phyloP scores from a whole-genome alignment of 2,113 vertebrate species.

The Oryzias javanicus region DNA sequence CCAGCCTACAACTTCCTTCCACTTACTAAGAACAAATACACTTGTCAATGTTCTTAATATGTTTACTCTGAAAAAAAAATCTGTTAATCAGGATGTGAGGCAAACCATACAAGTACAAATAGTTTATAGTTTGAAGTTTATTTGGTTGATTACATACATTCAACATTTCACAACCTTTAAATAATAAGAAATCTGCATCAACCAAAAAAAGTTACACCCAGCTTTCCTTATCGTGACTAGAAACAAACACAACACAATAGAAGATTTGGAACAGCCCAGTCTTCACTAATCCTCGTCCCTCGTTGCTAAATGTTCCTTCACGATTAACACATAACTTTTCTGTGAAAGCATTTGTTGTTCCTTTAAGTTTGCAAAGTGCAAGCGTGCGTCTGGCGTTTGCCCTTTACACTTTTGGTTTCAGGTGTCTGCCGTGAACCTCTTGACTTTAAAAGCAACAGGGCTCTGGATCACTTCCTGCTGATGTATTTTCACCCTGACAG shows the following conservation, averaged over 20 bases:
- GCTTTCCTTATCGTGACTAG: no score
- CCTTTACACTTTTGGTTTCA: slow-evolving; percentile 38
- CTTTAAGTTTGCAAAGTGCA: slow-evolving; percentile 12
- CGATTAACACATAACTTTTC: neutral
- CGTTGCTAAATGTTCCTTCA: no score
- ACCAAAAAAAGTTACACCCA: no score
- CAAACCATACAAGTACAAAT: neutral
- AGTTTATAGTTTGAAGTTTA: no score
- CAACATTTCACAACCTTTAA: no score
- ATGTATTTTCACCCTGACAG: slow-evolving; percentile 2
- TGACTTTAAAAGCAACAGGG: slow-evolving; percentile 26
- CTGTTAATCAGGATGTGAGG: neutral
- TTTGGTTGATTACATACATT: no score
- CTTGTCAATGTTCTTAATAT: neutral
- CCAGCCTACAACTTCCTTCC: slow-evolving; percentile 32
- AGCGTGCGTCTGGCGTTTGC: slow-evolving; percentile 40
- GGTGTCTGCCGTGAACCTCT: slow-evolving; percentile 22
- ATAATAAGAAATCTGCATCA: no score
- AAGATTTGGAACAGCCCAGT: no score
- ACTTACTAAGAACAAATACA: slow-evolving; percentile 23
- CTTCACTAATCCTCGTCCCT: no score
- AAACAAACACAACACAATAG: no score
- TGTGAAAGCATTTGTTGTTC: slow-evolving; percentile 5
- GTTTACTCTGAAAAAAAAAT: slow-evolving; percentile 1
- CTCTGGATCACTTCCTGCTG: slow-evolving; percentile 6